A percentile compares a stretch with the other conserved stretches of the same genome.
phyloP scores from a whole-genome alignment of 2,797 vertebrate genomes.

The Percopsis omiscomaycus region DNA sequence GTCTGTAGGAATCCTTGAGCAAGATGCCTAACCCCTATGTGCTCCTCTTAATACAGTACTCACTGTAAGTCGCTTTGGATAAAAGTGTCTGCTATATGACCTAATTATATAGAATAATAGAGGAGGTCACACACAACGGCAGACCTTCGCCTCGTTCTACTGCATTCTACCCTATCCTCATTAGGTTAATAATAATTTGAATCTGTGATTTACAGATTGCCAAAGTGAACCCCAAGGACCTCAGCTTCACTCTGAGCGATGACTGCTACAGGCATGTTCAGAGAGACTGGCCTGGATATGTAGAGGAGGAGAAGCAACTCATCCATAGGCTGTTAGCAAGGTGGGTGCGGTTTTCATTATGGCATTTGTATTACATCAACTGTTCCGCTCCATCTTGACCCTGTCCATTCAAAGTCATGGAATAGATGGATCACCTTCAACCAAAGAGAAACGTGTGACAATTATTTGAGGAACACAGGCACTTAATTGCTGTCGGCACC shows the following conservation, averaged over 20 bases:
- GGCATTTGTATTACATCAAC: background rate
- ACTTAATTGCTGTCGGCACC: too few relatives aligned
- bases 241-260: slow-evolving; percentile 78
- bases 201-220: slow-evolving; percentile 66
- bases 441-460: too few relatives aligned
- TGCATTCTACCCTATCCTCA: too few relatives aligned
- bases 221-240: slow-evolving; percentile 76
- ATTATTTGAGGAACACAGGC: too few relatives aligned
- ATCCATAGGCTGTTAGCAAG: slow-evolving; percentile 74
- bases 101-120: too few relatives aligned
- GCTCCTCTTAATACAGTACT: too few relatives aligned
- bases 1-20: too few relatives aligned
- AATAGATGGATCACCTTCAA: background rate
- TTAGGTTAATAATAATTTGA: slow-evolving; percentile 20
- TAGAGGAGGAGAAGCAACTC: slow-evolving; percentile 77
- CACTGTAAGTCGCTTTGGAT: too few relatives aligned
- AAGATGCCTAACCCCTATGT: too few relatives aligned
- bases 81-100: too few relatives aligned
- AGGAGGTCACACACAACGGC: too few relatives aligned
- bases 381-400: background rate
- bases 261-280: slow-evolving; percentile 71
- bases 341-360: slow-evolving; percentile 49
- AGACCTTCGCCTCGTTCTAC: too few relatives aligned
- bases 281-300: slow-evolving; percentile 77
- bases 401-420: background rate